Conservation (phyloP, 2,797 vertebrate species). For the Phoebastria nigripes region DNA sequence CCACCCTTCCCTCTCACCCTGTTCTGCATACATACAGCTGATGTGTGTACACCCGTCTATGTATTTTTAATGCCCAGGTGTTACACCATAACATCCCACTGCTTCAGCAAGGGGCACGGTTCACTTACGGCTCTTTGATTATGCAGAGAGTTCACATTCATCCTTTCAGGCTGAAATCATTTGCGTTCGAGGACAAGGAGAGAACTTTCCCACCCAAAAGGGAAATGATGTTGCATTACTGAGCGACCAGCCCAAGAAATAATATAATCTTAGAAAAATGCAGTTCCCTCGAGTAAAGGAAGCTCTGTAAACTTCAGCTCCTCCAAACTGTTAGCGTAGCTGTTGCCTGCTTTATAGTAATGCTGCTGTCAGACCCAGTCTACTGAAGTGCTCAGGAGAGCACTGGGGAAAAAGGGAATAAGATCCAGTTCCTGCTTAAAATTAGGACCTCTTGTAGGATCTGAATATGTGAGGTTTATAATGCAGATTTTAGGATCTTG, state of each 20-base stretch:
- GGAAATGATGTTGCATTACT: constrained; percentile 72
- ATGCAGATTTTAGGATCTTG: not conserved
- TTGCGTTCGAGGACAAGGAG: constrained; percentile 57
- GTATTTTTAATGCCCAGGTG: not conserved
- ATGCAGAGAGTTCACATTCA: not conserved
- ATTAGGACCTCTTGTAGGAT: not conserved
- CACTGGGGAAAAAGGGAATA: not conserved
- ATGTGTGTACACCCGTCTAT: not conserved
- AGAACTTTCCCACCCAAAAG: constrained; percentile 77
- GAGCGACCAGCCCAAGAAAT: constrained; percentile 72
- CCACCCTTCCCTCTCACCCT: not conserved
- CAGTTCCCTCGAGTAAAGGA: constrained; percentile 73
- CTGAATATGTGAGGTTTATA: not conserved
- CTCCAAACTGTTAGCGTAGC: constrained; percentile 51
- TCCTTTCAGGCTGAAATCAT: constrained; percentile 67
- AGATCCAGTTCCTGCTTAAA: not conserved
- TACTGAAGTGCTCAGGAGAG: not conserved
- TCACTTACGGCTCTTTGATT: not conserved
- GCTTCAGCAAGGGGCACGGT: not conserved
- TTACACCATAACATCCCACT: not conserved
- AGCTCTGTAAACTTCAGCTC: constrained; percentile 60
- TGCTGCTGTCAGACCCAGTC: not conserved
- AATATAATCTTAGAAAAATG: constrained; percentile 81
- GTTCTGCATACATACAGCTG: not conserved
- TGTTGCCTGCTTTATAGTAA: constrained; percentile 38